A percentile compares a stretch with the other conserved stretches of the same genome.
These are phyloP conservation scores for Caenorhabditis becei DNA, from an alignment of 2,888 invertebrate genomes.

Conservation along the genomic window DNA sequence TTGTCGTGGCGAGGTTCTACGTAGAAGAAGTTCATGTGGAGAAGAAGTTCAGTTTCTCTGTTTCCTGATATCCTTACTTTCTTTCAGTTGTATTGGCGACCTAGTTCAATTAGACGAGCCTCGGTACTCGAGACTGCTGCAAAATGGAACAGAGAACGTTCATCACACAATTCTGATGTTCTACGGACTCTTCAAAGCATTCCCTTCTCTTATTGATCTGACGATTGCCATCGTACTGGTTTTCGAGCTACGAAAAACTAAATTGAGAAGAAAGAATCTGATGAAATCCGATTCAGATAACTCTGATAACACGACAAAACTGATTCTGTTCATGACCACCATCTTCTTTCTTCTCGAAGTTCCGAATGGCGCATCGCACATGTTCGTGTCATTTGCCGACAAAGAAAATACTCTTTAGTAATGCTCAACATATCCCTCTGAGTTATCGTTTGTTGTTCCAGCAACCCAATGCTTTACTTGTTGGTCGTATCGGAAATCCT, in stretches of 20 bases:
- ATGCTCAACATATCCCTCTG: conserved; percentile 1
- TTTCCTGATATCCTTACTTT: neutral
- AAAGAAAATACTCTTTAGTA: neutral
- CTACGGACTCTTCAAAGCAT: conserved; percentile 19
- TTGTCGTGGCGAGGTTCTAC: neutral
- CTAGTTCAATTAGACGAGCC: neutral
- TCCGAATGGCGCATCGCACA: conserved; percentile 26
- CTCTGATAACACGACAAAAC: conserved; percentile 15
- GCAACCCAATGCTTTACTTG: conserved; percentile 1
- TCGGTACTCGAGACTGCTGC: conserved; percentile 9
- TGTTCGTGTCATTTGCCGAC: neutral
- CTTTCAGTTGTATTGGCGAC: conserved; percentile 19
- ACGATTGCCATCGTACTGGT: conserved; percentile 3
- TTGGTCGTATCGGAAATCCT: conserved; percentile 24
- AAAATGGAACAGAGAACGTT: neutral
- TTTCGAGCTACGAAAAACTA: neutral
- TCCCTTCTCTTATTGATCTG: conserved; percentile 18
- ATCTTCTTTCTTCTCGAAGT: conserved; percentile 36
- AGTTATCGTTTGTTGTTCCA: neutral
- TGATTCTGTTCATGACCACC: conserved; percentile 28
- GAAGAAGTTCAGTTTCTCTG: neutral
- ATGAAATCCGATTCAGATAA: neutral
- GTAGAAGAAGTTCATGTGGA: neutral
- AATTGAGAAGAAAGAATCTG: neutral
- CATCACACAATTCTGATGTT: neutral